A percentile compares a stretch with the other conserved stretches of the same genome.
Evolutionary conservation across 2,888 invertebrate genomes (phyloP).

Genomic region (Eupithecia subfuscata): DNA sequence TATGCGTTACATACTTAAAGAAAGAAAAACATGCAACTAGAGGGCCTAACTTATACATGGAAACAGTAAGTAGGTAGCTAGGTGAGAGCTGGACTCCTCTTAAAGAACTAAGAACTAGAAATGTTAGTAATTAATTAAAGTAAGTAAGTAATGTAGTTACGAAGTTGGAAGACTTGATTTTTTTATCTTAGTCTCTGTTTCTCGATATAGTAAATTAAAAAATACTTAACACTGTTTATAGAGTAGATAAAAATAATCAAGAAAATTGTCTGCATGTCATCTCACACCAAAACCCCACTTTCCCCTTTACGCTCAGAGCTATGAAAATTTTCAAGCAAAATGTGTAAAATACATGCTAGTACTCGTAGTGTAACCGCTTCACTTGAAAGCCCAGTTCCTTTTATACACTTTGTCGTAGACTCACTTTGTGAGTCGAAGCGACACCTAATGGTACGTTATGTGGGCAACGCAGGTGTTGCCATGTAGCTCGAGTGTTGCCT

Average conservation of each 20-base stretch:
- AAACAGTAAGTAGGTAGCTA: no score
- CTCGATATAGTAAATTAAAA: not conserved
- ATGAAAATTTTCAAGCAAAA: slow-evolving; percentile 9
- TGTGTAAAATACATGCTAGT: slow-evolving; percentile 13
- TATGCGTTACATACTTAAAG: no score
- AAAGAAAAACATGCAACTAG: no score
- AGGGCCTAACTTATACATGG: no score
- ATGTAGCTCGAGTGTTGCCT: slow-evolving; percentile 63
- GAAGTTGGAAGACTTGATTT: not conserved
- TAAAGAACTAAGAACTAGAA: no score
- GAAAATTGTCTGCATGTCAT: not conserved
- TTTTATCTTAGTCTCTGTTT: not conserved
- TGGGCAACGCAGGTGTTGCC: slow-evolving; percentile 70
- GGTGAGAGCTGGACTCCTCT: no score
- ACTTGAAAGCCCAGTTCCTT: slow-evolving; percentile 33
- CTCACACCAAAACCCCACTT: not conserved
- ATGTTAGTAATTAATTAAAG: no score
- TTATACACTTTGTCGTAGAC: slow-evolving; percentile 44
- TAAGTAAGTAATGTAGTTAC: not conserved
- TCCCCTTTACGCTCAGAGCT: not conserved
- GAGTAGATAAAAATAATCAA: not conserved
- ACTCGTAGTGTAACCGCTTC: slow-evolving; percentile 9
- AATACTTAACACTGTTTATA: not conserved
- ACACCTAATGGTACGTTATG: slow-evolving; percentile 70
- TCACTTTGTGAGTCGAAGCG: slow-evolving; percentile 57